A percentile compares a stretch with the other conserved stretches of the same genome.
phyloP scores from a whole-genome alignment of 2,888 invertebrate species.

The Elegia similella region DNA sequence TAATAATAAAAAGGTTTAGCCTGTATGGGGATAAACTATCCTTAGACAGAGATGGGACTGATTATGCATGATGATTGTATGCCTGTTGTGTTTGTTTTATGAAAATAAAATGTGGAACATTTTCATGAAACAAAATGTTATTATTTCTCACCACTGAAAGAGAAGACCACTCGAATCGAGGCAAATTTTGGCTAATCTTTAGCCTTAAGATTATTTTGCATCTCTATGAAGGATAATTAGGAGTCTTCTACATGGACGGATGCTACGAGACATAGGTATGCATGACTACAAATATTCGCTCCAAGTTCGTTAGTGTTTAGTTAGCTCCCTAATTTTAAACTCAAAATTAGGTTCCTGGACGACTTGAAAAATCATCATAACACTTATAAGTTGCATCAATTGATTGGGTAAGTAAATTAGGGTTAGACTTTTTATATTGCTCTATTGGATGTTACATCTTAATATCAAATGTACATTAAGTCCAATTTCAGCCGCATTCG shows the following conservation, averaged over 20 bases:
- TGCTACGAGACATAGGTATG: background rate
- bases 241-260: background rate
- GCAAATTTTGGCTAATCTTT: background rate
- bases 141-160: background rate
- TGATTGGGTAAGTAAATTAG: background rate
- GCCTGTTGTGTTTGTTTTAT: constrained; percentile 8
- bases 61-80: background rate
- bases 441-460: no score
- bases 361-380: background rate
- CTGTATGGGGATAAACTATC: no score
- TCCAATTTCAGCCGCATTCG: no score
- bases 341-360: background rate
- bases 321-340: background rate
- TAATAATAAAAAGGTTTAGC: background rate
- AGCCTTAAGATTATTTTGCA: background rate
- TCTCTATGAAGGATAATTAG: no score
- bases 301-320: background rate
- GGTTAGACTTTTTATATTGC: background rate
- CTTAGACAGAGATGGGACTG: background rate
- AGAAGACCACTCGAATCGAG: background rate
- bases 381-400: background rate
- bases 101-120: constrained; percentile 7
- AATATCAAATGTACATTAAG: no score
- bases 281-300: background rate
- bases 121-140: constrained; percentile 6